Percentiles rank a stretch among this genome's conserved stretches.
phyloP scores from a whole-genome alignment of 2,888 invertebrate genomes.

The Eristalinus sepulchralis region DNA sequence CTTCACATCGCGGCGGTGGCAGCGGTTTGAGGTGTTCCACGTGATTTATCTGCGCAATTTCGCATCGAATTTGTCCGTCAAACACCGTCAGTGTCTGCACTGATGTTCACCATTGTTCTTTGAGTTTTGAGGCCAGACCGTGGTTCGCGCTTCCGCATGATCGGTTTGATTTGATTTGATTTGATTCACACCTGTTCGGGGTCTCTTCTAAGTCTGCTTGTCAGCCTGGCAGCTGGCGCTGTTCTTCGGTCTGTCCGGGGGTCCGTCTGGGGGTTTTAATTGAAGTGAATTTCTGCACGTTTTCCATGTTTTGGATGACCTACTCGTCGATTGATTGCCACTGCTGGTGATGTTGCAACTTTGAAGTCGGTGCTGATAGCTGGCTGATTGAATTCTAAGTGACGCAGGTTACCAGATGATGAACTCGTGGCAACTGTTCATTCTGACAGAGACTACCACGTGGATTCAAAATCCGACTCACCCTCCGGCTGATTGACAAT shows the following conservation, averaged over 20 bases:
- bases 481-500: no score
- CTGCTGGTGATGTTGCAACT: neutral
- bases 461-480: neutral
- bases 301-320: slow-evolving; percentile 28
- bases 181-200: slow-evolving; percentile 3
- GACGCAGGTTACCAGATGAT: neutral
- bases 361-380: neutral
- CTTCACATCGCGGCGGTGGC: neutral
- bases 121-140: slow-evolving; percentile 41
- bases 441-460: neutral
- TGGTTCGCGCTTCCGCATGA: slow-evolving; percentile 57
- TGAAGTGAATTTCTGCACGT: slow-evolving; percentile 33
- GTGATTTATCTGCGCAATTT: neutral
- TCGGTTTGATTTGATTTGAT: slow-evolving; percentile 1
- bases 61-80: neutral
- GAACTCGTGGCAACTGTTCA: neutral
- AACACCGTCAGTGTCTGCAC: neutral
- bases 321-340: neutral
- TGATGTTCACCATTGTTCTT: neutral
- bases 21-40: neutral
- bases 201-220: neutral
- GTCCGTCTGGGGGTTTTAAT: neutral
- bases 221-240: neutral
- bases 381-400: neutral
- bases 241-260: neutral